Base-by-base conservation (phyloP, 2,888 invertebrate genomes). In the Andricus quercusramuli region DNA sequence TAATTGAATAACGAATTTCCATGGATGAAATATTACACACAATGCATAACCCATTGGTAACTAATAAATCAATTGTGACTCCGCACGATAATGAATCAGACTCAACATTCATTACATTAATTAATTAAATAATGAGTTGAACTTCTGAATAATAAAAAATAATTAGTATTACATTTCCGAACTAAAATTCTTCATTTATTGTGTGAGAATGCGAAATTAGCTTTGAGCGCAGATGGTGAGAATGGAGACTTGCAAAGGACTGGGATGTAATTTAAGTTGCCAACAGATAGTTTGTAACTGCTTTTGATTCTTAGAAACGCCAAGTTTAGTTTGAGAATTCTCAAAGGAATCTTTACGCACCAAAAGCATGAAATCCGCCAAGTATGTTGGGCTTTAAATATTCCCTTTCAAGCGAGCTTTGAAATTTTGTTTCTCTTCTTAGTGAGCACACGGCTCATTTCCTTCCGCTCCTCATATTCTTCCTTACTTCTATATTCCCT, bases 401-500 rank as follows among this genome's bases (percentile, higher is more conserved):
- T 74, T 74, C 74, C n/a, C 22, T 74, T 74, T 74, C 17, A 5
- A 6, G 29, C 56, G 32, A 70, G 70, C 70, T 25, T 56, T 56
- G 47, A 74, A 74, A 56, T 51, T 74, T 74, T 74, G 70, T 74
- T 74, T 74, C 70, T 32, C 70, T 22, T 74, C 56, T 59, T 37
- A 74, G 32, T 56, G 22, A 70, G 17, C 29, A 70, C 15, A 37
- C 56, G n/a, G 11, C 32, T 51, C 32, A 29, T 56, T 74, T 74
- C 56, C 56, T 74, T n/a, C 51, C 20, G n/a, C 37, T 44, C 64
- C 15, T 64, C 29, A 64, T 25, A 29, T 64, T 67, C n/a, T n/a
- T 17, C 65, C 29, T 37, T n/a, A 66, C 41, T 74, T 74, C 29
- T 29, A 51, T 32, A 74, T 56, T 56, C 32, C 56, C 74, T 29